Percentiles rank a stretch among this genome's conserved stretches.
Conservation (phyloP, 2,888 invertebrate genomes). For the Heteromurus nitidus region DNA sequence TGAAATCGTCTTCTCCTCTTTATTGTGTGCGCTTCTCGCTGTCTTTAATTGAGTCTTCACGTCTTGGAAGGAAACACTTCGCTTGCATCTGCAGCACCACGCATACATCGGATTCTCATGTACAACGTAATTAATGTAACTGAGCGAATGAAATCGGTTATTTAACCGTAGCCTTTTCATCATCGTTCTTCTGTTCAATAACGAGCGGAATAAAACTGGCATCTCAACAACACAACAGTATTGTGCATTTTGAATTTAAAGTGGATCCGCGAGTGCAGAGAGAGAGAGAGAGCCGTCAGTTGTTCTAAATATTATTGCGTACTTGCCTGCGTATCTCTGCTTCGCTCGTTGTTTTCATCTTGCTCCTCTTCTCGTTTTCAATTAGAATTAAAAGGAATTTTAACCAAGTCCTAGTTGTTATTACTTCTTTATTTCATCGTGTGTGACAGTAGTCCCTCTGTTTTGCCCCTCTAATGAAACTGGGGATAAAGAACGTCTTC, state of each 20-base stretch:
- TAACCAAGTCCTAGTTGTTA: background rate
- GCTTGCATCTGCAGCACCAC: no score
- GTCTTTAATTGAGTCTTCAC: background rate
- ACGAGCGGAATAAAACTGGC: background rate
- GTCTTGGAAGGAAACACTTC: background rate
- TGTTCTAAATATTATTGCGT: background rate
- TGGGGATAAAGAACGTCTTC: background rate
- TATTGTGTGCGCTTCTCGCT: background rate
- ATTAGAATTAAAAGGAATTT: background rate
- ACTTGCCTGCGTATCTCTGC: background rate
- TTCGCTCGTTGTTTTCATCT: background rate
- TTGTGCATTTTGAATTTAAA: no score
- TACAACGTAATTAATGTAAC: conserved; percentile 52
- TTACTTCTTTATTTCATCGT: background rate
- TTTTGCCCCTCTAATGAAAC: background rate
- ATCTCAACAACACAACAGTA: background rate
- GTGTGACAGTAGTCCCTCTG: background rate
- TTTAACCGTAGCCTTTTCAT: conserved; percentile 27
- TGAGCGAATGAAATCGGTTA: conserved; percentile 57
- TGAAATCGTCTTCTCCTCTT: conserved; percentile 29
- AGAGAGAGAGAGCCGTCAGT: background rate
- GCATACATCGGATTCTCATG: no score
- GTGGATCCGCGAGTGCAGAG: no score
- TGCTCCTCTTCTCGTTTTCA: background rate
- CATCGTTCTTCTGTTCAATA: background rate